Conservation (phyloP, 2,888 invertebrate genomes). For the Euphydryas editha region DNA sequence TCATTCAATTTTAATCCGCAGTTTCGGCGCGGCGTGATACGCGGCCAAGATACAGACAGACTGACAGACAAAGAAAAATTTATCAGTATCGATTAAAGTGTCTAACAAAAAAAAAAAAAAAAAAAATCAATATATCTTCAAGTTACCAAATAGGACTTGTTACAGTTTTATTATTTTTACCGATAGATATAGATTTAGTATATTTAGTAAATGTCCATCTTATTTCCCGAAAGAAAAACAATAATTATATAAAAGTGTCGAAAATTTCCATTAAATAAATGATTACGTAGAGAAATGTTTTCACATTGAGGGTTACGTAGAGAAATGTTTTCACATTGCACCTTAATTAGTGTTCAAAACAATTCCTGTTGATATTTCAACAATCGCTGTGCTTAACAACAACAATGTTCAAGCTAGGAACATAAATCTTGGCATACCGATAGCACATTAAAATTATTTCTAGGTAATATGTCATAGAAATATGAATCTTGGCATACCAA, state of each 20-base stretch:
- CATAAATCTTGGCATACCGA: neutral
- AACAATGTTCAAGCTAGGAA: constrained; percentile 15
- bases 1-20: too few species aligned
- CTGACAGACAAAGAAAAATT: too few species aligned
- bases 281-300: neutral
- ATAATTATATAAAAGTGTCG: neutral
- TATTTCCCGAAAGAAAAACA: neutral
- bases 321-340: neutral
- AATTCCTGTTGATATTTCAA: constrained; percentile 8
- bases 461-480: neutral
- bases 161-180: too few species aligned
- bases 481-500: neutral
- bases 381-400: constrained; percentile 24
- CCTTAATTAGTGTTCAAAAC: constrained; percentile 12
- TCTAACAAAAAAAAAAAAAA: too few species aligned
- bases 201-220: too few species aligned
- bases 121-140: too few species aligned
- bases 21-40: too few species aligned
- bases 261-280: neutral
- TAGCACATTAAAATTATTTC: neutral
- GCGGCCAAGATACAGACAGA: too few species aligned
- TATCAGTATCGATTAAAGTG: too few species aligned
- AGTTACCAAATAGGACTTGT: too few species aligned
- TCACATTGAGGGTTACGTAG: neutral
- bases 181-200: too few species aligned